A percentile compares a stretch with the other conserved stretches of the same genome.
Conservation (phyloP, 1,140 invertebrate species). For the Aphaenogaster rudis region DNA sequence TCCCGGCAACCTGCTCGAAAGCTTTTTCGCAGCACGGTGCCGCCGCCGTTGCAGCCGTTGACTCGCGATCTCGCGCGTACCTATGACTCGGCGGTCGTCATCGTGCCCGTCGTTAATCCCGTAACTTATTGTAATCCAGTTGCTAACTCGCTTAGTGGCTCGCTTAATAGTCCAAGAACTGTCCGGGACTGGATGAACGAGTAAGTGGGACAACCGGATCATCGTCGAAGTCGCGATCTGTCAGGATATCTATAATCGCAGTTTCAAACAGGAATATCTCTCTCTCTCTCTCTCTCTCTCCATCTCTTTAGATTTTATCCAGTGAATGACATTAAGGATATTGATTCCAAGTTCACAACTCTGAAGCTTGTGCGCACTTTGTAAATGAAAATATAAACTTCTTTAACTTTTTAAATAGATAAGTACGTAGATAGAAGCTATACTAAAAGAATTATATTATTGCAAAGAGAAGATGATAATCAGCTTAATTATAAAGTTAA, state of each 20-base stretch:
- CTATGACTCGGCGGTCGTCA: conserved; percentile 48
- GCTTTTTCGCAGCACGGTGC: conserved; percentile 48
- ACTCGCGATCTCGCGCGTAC: conserved; percentile 12
- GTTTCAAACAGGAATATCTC: neutral
- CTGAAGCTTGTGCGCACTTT: neutral
- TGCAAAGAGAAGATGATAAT: neutral
- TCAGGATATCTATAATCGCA: conserved; percentile 57
- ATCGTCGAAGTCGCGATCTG: conserved; percentile 51
- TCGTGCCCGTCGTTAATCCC: conserved; percentile 52
- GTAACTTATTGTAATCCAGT: conserved; percentile 49
- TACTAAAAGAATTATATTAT: conserved; percentile 6
- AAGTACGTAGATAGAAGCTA: neutral
- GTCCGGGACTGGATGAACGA: conserved; percentile 69
- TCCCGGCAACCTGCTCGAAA: conserved; percentile 54
- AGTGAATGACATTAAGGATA: neutral
- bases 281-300: neutral
- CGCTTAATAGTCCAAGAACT: conserved; percentile 67
- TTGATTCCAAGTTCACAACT: neutral
- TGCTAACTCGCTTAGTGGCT: neutral
- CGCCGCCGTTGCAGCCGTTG: neutral
- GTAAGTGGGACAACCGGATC: conserved; percentile 76
- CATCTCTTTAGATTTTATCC: neutral
- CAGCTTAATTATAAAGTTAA: neutral
- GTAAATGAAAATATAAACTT: neutral
- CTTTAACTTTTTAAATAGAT: neutral